These are phyloP conservation scores for Coreius guichenoti DNA, from an alignment of 2,797 vertebrate genomes.

Conservation along the genomic window DNA sequence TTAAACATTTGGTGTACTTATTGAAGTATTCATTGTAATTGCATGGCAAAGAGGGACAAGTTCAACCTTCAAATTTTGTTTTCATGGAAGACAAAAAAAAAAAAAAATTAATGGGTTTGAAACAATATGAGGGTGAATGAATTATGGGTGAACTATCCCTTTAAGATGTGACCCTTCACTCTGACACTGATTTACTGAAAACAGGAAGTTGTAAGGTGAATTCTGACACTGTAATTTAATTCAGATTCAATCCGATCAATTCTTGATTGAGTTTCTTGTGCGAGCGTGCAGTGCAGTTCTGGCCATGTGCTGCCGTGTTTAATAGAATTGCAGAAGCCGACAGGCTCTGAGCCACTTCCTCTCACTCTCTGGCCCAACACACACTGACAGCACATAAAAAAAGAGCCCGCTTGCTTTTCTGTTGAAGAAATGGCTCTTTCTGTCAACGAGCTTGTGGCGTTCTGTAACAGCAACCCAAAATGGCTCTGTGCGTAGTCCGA, in stretches of 20 bases:
- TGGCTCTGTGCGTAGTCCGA: neutral
- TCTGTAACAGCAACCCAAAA: slow-evolving; percentile 27
- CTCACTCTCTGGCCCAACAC: slow-evolving; percentile 24
- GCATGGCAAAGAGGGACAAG: neutral
- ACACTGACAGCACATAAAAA: slow-evolving; percentile 51
- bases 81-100: neutral
- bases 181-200: slow-evolving; percentile 38
- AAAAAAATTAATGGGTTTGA: neutral
- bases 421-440: slow-evolving; percentile 50
- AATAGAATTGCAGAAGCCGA: slow-evolving; percentile 36
- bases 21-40: neutral
- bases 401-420: slow-evolving; percentile 57
- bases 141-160: neutral
- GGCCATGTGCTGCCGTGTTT: slow-evolving; percentile 33
- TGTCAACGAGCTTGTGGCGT: slow-evolving; percentile 38
- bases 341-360: slow-evolving; percentile 29
- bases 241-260: slow-evolving; percentile 42
- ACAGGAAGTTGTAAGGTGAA: slow-evolving; percentile 27
- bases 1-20: neutral
- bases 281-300: neutral
- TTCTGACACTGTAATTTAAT: slow-evolving; percentile 23
- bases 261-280: slow-evolving; percentile 37
- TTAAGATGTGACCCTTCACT: neutral
- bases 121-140: neutral
- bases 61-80: neutral